Evolutionary conservation across 2,888 invertebrate genomes (phyloP), one percentile per base, ranked within the genome.

Genomic region (Melinaea marsaeus): DNA sequence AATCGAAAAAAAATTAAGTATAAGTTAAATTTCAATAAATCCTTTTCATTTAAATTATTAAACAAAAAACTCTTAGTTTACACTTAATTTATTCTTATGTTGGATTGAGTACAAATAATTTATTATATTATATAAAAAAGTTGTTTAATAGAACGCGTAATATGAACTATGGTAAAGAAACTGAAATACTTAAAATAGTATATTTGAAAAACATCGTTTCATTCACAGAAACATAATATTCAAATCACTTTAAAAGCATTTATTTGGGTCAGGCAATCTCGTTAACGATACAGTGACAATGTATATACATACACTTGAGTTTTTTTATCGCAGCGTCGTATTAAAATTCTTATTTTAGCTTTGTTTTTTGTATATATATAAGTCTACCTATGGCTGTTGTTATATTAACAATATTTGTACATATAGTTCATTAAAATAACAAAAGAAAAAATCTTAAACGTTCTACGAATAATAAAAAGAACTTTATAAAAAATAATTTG

Each of bases 261-360:
- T 69, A 69, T 69, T 68, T 69, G 66, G 69, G 69, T 69, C 69
- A 69, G 64, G 64, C 68, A 68, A 69, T 69, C 69, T 69, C 66
- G 68, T 68, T 69, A 69, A 63, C 58, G 66, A 68, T 68, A 63
- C 57, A 61, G 62, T 66, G 66, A 68, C 68, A 68, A 57, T 65
- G 67, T 68, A 48, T 57, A 60, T 42, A 59, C 37, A 32, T 51
- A 32, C 32, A 51, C 51, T 51, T 51, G 11, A 51, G 51, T 51
- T 51, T 51, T 48, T 32, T 32, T 51, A 51, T 51, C 32, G 51
- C 51, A 51, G 32, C 32, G 32, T 51, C 6, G 32, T 32, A 32
- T 51, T 51, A 51, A 22, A 51, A 22, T 9, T 32, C 51, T 51
- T 51, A 6, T 51, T 32, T 22, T 11, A 51, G 51, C 32, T 51